Base-by-base conservation (phyloP, 1,140 invertebrate species). In the Battus philenor region DNA sequence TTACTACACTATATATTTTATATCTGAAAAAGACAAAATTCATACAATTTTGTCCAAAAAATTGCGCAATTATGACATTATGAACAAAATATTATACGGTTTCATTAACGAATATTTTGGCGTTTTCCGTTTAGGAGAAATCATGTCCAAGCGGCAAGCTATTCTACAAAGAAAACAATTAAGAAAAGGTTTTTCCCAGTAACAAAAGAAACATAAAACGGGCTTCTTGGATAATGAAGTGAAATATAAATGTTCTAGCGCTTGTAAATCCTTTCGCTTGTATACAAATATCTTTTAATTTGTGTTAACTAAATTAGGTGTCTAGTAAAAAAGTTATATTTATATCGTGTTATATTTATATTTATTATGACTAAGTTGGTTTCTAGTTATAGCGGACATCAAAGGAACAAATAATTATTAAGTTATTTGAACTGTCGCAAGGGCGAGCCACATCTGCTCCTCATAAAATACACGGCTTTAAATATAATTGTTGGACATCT, bases 321-420 rank as follows among this genome's bases (percentile, higher is more conserved):
- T 20, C 18, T 6, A 20, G 18, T 2, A 20, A 3, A 29, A 29
- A n/a, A 9, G 8, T n/a, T n/a, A 2, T 9, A 29, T 29, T 29
- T 29, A 10, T 6, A 9, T 20, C 6, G 18, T 20, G 2, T 20
- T 6, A 20, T 20, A 20, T 20, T 6, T 3, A 20, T 3, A 20
- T 6, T 20, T n/a, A n/a, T n/a, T n/a, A n/a, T n/a, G n/a, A n/a
- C n/a, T n/a, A n/a, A 73, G 71, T 68, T 65, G 59, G 59, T 70
- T 50, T 56, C 43, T 6, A 20, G 18, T 20, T 20, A 6, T 20
- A 20, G 48, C 47, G 65, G 60, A 76, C 71, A 67, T 76, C 72
- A 76, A 76, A 76, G 72, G 59, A 52, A 48, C 60, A 54, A 57
- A 61, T 65, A 70, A 68, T 67, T 68, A 71, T 59, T 61, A 59